These are phyloP conservation scores for Marmota flaviventris DNA, from an alignment of 2,113 vertebrate species.

Conservation along the genomic window DNA sequence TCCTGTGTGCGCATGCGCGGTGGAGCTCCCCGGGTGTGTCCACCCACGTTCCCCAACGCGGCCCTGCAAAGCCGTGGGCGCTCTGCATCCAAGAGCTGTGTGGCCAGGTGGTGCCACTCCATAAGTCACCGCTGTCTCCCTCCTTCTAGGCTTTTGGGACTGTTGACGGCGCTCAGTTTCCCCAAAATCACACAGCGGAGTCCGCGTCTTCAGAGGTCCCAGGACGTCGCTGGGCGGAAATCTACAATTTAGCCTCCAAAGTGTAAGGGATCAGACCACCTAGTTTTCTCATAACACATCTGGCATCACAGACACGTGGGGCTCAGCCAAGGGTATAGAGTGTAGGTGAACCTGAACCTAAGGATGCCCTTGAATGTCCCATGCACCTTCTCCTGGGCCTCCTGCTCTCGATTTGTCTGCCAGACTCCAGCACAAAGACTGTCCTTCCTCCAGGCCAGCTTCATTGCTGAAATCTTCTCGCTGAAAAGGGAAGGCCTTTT, in stretches of 20 bases:
- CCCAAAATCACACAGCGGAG: neutral
- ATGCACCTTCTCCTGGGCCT: neutral
- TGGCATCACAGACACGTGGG: neutral
- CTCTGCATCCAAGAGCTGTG: rapidly evolving
- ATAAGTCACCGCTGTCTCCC: neutral
- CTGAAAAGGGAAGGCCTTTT: neutral
- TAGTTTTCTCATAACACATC: neutral
- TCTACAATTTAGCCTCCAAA: neutral
- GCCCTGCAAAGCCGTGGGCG: rapidly evolving
- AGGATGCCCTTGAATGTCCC: neutral
- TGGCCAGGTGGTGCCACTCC: no score
- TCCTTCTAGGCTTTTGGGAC: neutral
- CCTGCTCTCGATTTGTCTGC: neutral
- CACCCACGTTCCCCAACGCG: rapidly evolving
- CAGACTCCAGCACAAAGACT: neutral
- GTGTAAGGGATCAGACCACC: neutral
- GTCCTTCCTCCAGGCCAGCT: neutral
- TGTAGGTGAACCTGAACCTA: neutral
- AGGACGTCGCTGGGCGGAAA: neutral
- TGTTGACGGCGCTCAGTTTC: neutral
- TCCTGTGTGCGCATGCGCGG: rapidly evolving
- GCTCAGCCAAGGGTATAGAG: neutral
- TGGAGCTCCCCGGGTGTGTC: rapidly evolving
- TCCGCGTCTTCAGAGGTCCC: rapidly evolving
- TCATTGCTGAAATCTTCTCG: neutral